Conservation (phyloP, 2,888 invertebrate species). For the Rhorus exstirpatorius region DNA sequence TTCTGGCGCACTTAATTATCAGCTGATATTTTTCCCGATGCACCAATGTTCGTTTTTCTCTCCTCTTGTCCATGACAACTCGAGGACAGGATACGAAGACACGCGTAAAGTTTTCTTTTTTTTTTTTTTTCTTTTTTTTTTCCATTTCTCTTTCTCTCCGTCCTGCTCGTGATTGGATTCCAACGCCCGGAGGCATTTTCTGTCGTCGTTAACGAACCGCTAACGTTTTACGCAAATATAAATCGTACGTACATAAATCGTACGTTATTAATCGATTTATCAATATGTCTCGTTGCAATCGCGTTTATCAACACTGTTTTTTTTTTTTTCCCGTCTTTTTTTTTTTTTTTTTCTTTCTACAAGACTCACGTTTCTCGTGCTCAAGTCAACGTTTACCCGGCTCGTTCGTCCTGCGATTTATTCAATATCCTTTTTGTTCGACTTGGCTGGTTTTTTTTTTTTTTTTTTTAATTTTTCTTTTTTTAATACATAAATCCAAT, state of each 20-base stretch:
- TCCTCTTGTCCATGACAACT: constrained; percentile 35
- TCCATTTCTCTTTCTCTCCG: too few relatives aligned
- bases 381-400: too few relatives aligned
- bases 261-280: constrained; percentile 62
- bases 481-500: not conserved
- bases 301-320: constrained; percentile 24
- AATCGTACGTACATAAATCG: too few relatives aligned
- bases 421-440: too few relatives aligned
- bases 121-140: too few relatives aligned
- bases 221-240: constrained; percentile 59
- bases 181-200: constrained; percentile 48
- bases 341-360: too few relatives aligned
- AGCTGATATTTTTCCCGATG: constrained; percentile 45
- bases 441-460: not conserved
- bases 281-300: constrained; percentile 47
- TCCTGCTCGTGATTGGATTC: constrained; percentile 60
- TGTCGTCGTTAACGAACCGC: constrained; percentile 54
- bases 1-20: constrained; percentile 58
- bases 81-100: constrained; percentile 42
- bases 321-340: too few relatives aligned
- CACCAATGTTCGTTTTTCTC: too few relatives aligned
- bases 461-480: not conserved
- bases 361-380: too few relatives aligned
- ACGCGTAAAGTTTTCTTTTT: constrained; percentile 19
- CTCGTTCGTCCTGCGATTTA: too few relatives aligned